Evolutionary conservation across 2,113 vertebrate genomes (phyloP).

Genomic region (Aphelocoma coerulescens): DNA sequence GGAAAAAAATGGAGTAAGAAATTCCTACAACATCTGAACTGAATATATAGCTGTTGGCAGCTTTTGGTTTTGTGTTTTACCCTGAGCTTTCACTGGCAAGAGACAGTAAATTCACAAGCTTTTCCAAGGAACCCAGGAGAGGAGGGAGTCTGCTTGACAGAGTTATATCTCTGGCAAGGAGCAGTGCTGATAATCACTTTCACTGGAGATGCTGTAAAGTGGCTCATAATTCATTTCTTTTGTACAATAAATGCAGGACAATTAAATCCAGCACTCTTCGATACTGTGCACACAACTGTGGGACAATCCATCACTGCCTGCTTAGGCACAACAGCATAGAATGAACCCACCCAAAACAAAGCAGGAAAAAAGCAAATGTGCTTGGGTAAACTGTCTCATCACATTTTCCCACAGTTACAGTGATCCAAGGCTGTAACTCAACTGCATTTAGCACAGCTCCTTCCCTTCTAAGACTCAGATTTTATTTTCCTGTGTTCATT

Average conservation of each 20-base stretch:
- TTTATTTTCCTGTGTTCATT: constrained; percentile 15
- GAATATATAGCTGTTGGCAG: constrained; percentile 64
- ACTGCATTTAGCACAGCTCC: not conserved
- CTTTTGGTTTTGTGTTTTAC: constrained; percentile 61
- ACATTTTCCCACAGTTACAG: constrained; percentile 46
- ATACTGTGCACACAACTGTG: not conserved
- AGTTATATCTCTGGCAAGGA: constrained; percentile 66
- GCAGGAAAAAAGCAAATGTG: not conserved
- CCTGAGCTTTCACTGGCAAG: constrained; percentile 58
- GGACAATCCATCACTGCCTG: constrained; percentile 54
- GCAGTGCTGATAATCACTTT: constrained; percentile 64
- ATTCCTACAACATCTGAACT: constrained; percentile 64
- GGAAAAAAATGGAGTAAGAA: not conserved
- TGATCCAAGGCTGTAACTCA: not conserved
- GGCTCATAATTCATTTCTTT: constrained; percentile 64
- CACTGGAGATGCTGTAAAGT: constrained; percentile 67
- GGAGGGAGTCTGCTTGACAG: constrained; percentile 56
- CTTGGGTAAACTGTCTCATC: not conserved
- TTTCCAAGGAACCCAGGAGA: constrained; percentile 48
- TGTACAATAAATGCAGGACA: constrained; percentile 56
- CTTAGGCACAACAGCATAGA: constrained; percentile 13
- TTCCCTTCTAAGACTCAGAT: not conserved
- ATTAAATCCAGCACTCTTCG: constrained; percentile 58
- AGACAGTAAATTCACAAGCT: constrained; percentile 45
- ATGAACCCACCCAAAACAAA: not conserved